Evolutionary conservation across 2,888 invertebrate genomes (phyloP), one percentile per base, ranked within the genome.

Genomic region (Macaria liturata): DNA sequence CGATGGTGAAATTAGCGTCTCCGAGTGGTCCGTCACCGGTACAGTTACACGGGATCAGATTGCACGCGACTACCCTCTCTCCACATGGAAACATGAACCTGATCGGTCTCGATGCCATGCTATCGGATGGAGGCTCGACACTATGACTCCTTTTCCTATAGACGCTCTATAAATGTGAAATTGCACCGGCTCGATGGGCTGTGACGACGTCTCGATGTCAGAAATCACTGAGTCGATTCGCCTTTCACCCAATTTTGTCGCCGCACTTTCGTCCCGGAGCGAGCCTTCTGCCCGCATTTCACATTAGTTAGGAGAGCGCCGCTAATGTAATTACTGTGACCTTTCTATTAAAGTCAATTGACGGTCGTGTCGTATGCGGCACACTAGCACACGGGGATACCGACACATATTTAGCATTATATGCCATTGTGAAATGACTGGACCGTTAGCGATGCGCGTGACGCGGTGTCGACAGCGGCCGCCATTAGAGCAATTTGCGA

Each of bases 341-440:
- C 87, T 87, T 83, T 86, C 78, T 78, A 88, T 86, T 86, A 80
- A 76, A 80, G 82, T 85, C 86, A 88, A 88, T 84, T 87, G 74
- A 71, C 64, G 50, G 49, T 42, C 61, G 52, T 53, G 53, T 53
- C 49, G 54, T 58, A 54, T 59, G 47, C 51, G 54, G 60, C 20
- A 20, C 20, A 20, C 20, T 20, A 20, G 20, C 20, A 20, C 54
- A 55, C 58, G 57, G 57, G 46, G 61, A 54, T 65, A 20, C 59
- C 47, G 44, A 46, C 58, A 43, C 47, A 52, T 49, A 59, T 63
- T 59, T 59, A 59, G 51, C 61, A 52, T 61, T 64, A 62, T 66
- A 64, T 70, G 56, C 67, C 64, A 71, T 79, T 78, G 74, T 76
- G 74, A 78, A 81, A 79, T 71, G 63, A 63, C 59, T 60, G 59